Evolutionary conservation across 2,797 vertebrate genomes (phyloP).

Genomic region (Aulostomus chinensis): DNA sequence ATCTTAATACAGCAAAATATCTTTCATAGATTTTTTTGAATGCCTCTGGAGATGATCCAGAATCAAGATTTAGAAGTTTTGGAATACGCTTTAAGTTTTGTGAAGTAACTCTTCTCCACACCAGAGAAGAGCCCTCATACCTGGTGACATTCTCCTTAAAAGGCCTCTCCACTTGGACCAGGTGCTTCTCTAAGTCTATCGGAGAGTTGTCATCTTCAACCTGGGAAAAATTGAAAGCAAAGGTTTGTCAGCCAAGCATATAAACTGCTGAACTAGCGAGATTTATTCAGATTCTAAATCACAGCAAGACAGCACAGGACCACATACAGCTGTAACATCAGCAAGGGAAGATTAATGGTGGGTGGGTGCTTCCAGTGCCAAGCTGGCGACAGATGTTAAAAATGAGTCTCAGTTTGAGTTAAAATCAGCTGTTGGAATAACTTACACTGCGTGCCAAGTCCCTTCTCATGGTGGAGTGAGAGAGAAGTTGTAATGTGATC

Average conservation of each 20-base stretch:
- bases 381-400: background rate
- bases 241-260: background rate
- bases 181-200: constrained; percentile 87
- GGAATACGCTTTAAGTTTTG: no score
- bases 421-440: constrained; percentile 22
- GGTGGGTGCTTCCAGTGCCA: background rate
- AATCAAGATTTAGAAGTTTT: no score
- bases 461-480: constrained; percentile 82
- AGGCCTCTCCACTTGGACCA: constrained; percentile 88
- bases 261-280: background rate
- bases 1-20: no score
- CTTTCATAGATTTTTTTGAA: no score
- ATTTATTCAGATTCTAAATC: no score
- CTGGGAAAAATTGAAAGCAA: constrained; percentile 65
- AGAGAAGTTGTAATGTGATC: constrained; percentile 92
- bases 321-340: no score
- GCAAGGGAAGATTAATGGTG: background rate
- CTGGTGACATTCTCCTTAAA: constrained; percentile 91
- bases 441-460: constrained; percentile 91
- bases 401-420: background rate
- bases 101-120: background rate
- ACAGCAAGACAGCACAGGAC: no score
- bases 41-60: no score
- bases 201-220: constrained; percentile 86
- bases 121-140: constrained; percentile 64